phyloP scores from a whole-genome alignment of 2,113 vertebrate genomes.

The Sapayoa aenigma region DNA sequence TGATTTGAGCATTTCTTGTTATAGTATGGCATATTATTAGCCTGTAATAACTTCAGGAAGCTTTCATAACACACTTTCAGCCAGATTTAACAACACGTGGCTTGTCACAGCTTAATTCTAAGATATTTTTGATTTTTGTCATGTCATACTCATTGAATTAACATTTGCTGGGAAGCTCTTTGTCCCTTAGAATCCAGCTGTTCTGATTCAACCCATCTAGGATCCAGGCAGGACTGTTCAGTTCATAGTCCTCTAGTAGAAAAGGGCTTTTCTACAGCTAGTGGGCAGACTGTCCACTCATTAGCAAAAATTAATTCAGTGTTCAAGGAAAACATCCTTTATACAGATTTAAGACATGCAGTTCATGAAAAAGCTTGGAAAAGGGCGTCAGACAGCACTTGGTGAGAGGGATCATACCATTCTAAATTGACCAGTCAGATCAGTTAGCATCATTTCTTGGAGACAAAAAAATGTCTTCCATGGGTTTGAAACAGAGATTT shows the following conservation, averaged over 20 bases:
- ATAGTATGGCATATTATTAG: neutral
- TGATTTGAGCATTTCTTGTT: neutral
- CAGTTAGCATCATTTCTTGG: neutral
- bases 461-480: neutral
- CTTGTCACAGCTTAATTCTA: neutral
- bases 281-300: neutral
- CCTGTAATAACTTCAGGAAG: conserved; percentile 1
- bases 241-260: neutral
- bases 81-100: conserved; percentile 12
- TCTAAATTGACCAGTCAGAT: neutral
- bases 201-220: neutral
- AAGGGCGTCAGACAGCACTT: neutral
- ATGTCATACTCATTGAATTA: conserved; percentile 36
- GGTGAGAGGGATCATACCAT: neutral
- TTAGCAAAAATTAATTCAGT: neutral
- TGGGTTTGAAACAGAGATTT: neutral
- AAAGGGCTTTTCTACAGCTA: neutral
- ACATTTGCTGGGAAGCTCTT: neutral
- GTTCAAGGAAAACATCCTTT: neutral
- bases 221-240: neutral
- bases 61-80: neutral
- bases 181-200: neutral
- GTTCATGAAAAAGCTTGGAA: neutral
- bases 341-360: neutral
- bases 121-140: conserved; percentile 45